Percentiles rank a stretch among this genome's conserved stretches.
Evolutionary conservation across 2,797 vertebrate genomes (phyloP).

Genomic region (Myotis pilosus): DNA sequence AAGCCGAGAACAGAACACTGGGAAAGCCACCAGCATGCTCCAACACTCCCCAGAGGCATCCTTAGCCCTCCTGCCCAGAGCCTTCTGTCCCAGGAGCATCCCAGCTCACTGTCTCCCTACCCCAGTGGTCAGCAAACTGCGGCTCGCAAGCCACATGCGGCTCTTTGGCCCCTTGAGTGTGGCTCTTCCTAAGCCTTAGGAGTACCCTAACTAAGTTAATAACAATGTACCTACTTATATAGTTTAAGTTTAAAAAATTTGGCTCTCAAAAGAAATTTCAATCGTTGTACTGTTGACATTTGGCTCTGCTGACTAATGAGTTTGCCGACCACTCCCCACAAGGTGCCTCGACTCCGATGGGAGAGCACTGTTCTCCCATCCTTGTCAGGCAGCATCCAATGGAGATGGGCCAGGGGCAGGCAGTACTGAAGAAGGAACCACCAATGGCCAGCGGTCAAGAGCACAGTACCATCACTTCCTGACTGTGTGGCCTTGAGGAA

Average conservation of each 20-base stretch:
- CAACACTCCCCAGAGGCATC: background rate
- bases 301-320: too few relatives aligned
- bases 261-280: too few relatives aligned
- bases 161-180: too few relatives aligned
- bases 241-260: too few relatives aligned
- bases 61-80: fast-evolving
- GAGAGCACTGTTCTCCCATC: background rate
- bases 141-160: too few relatives aligned
- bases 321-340: too few relatives aligned
- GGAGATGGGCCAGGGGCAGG: fast-evolving
- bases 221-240: too few relatives aligned
- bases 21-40: background rate
- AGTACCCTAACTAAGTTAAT: too few relatives aligned
- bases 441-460: fast-evolving
- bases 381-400: fast-evolving
- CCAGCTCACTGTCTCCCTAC: fast-evolving
- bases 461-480: background rate
- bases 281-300: too few relatives aligned
- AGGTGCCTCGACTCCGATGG: too few relatives aligned
- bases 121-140: too few relatives aligned
- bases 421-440: fast-evolving
- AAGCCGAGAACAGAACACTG: background rate
- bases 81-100: background rate
- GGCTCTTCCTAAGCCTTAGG: too few relatives aligned
- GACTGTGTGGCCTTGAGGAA: background rate